Percentiles rank a stretch among this genome's conserved stretches.
These are phyloP conservation scores for Cichlasoma orientale DNA, from an alignment of 2,797 vertebrate species.

Conservation along the genomic window DNA sequence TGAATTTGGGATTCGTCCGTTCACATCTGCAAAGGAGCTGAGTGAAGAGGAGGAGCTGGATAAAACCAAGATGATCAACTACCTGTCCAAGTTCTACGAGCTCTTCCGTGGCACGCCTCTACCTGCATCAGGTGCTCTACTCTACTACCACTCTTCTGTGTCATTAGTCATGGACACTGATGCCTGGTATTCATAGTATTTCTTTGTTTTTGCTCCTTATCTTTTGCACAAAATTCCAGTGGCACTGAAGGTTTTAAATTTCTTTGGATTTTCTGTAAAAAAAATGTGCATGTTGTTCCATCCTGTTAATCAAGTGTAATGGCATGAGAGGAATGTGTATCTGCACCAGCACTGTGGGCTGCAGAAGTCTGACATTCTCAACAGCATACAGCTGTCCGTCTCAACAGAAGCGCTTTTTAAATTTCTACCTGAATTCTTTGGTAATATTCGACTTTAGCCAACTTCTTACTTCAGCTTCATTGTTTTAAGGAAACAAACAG, in stretches of 20 bases:
- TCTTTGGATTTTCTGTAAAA: slow-evolving; percentile 22
- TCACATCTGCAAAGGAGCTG: slow-evolving; percentile 87
- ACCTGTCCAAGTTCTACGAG: slow-evolving; percentile 96
- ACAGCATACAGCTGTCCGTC: slow-evolving; percentile 9
- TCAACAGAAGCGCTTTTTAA: slow-evolving; percentile 9
- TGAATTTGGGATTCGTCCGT: slow-evolving; percentile 90
- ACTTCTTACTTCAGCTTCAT: not conserved
- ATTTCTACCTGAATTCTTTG: not conserved
- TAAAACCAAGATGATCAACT: slow-evolving; percentile 89
- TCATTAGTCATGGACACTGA: not conserved
- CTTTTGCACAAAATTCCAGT: slow-evolving; percentile 11
- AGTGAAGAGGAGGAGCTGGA: slow-evolving; percentile 82
- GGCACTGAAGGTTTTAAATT: not conserved
- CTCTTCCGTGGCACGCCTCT: slow-evolving; percentile 91
- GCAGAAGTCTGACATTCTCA: slow-evolving; percentile 4
- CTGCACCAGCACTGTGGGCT: slow-evolving; percentile 25
- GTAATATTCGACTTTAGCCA: not conserved
- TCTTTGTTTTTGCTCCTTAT: slow-evolving; percentile 3
- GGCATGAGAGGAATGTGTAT: slow-evolving; percentile 63
- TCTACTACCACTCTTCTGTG: not conserved
- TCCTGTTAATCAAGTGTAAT: slow-evolving; percentile 30
- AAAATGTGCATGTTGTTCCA: slow-evolving; percentile 18
- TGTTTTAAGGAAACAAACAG: not conserved
- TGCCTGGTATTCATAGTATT: not conserved
- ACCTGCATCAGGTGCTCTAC: slow-evolving; percentile 83